Base-by-base conservation (phyloP, 2,888 invertebrate species). In the Apantesis nais region DNA sequence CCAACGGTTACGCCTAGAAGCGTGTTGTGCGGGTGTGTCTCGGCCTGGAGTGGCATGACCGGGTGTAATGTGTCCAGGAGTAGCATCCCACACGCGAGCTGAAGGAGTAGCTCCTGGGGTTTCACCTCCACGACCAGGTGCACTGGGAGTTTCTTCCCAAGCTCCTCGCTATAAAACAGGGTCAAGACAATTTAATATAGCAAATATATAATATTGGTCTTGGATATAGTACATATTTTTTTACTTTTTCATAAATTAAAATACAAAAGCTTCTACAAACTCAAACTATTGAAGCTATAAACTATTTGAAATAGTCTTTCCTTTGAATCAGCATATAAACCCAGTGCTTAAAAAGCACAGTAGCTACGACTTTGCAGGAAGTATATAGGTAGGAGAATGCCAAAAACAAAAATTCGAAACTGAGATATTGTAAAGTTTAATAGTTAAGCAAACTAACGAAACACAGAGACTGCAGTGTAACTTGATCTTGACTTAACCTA, bases 111-210 rank as follows among this genome's bases (percentile, higher is more conserved):
- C 99, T 0, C 99, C 99, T 11, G 98, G 97, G 0, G 98, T 98
- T 95, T 99, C 98, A 44, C 97, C 97, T 29, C 97, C 96, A 82
- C 97, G 96, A 0, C 95, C 95, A 48, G 95, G 95, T 74, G 97
- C 97, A 0, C 98, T 99, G 0, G 99, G 99, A 0, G 99, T 99
- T 92, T 99, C 99, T 89, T 99, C 99, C 99, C 99, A 99, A 71
- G 98, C 90, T 39, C 95, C 94, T 77, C 93, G 86, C 94, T 94
- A 69, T 5, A 78, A 68, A 12, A 60, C 22, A 52, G 2, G 19
- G 34, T 31, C 19, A 55, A 16, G 5, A 16, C 25, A 25, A 52
- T 4, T 55, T 55, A 52, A 16, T 66, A 48, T 48, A 48, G 8
- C 19, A 8, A 48, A 48, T n/a, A n/a, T n/a, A n/a, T n/a, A n/a